Evolutionary conservation across 2,113 vertebrate genomes (phyloP).

Genomic region (Colaptes auratus): DNA sequence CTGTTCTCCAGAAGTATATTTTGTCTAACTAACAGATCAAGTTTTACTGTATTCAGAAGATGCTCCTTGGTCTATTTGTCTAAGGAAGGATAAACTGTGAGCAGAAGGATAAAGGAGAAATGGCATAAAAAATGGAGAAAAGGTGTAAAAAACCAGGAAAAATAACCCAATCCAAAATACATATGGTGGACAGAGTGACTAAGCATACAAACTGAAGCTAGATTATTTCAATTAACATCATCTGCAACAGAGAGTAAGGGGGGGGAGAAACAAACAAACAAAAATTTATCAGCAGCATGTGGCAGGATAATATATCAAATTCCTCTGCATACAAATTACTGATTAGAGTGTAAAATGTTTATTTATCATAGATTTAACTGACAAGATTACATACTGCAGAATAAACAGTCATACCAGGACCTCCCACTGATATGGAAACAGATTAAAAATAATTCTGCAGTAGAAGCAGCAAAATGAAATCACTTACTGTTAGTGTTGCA

Average conservation of each 20-base stretch:
- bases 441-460: conserved; percentile 18
- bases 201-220: not conserved
- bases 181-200: not conserved
- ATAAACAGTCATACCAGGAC: not conserved
- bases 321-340: not conserved
- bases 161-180: not conserved
- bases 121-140: not conserved
- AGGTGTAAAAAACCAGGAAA: not conserved
- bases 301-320: not conserved
- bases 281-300: not conserved
- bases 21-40: not conserved
- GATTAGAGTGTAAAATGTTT: not conserved
- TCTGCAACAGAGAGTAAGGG: not conserved
- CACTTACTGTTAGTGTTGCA: not conserved
- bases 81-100: not conserved
- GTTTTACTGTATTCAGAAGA: not conserved
- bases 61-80: not conserved
- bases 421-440: not conserved
- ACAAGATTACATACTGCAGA: not conserved
- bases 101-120: not conserved
- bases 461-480: conserved; percentile 10
- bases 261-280: not conserved
- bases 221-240: not conserved
- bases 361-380: conserved; percentile 3
- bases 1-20: not conserved